Percentiles rank a stretch among this genome's conserved stretches.
Evolutionary conservation across 2,797 vertebrate species (phyloP).

Genomic region (Sorex maritimensis): DNA sequence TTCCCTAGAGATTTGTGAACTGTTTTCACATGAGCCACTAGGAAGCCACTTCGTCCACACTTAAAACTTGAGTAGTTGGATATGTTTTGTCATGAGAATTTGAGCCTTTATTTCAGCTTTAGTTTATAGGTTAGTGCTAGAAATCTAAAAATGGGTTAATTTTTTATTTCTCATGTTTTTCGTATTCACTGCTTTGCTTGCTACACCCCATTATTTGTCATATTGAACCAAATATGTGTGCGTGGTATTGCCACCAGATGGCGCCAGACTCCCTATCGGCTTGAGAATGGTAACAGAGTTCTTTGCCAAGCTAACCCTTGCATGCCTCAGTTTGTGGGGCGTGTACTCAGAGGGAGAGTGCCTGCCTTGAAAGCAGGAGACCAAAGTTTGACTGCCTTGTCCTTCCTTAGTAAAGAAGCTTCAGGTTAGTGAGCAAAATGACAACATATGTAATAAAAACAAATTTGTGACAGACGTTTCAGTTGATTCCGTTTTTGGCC

Average conservation of each 20-base stretch:
- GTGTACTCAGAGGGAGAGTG: too few species aligned
- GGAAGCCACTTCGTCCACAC: conserved; percentile 1
- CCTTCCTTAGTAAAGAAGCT: conserved; percentile 54
- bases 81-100: conserved; percentile 39
- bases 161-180: background rate
- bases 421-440: conserved; percentile 58
- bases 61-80: conserved; percentile 13
- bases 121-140: conserved; percentile 27
- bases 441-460: conserved; percentile 42
- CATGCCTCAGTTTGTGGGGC: background rate
- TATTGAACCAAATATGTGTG: conserved; percentile 3
- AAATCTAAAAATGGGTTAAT: conserved; percentile 32
- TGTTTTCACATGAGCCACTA: conserved; percentile 1
- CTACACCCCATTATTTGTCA: background rate
- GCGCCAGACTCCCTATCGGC: conserved; percentile 24
- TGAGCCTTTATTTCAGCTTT: conserved; percentile 46
- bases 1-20: conserved; percentile 41
- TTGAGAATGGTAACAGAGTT: background rate
- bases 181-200: background rate
- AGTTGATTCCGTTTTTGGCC: background rate
- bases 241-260: conserved; percentile 72
- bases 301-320: conserved; percentile 30
- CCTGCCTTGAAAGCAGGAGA: too few species aligned
- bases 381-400: too few species aligned
- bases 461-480: background rate